Conservation (phyloP, 2,888 invertebrate species). For the Catocala sponsa region DNA sequence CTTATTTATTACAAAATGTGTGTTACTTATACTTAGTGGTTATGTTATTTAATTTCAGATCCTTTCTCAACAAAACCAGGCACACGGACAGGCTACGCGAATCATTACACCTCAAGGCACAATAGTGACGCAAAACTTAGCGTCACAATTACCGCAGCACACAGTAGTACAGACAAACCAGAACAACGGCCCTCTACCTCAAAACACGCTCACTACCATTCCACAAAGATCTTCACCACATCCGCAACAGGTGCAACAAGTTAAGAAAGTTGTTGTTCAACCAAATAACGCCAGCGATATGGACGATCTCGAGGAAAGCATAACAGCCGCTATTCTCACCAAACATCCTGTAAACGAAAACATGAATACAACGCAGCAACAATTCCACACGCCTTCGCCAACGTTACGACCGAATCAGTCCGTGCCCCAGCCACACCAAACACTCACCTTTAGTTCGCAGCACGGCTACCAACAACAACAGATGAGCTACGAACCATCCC, state of each 20-base stretch:
- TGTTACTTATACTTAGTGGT: no score
- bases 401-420: constrained; percentile 53
- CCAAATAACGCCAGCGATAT: constrained; percentile 82
- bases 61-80: constrained; percentile 72
- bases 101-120: constrained; percentile 82
- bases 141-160: constrained; percentile 66
- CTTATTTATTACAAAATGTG: no score
- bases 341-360: constrained; percentile 73
- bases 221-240: constrained; percentile 64
- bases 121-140: constrained; percentile 74
- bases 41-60: constrained; percentile 53
- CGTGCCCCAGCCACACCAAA: constrained; percentile 52
- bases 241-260: constrained; percentile 62
- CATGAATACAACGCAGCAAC: constrained; percentile 61
- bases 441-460: constrained; percentile 66
- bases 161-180: constrained; percentile 65
- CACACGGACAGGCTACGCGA: constrained; percentile 63
- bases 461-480: constrained; percentile 69
- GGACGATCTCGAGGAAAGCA: constrained; percentile 86
- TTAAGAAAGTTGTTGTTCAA: constrained; percentile 79
- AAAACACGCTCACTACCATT: constrained; percentile 61
- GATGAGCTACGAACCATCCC: constrained; percentile 66
- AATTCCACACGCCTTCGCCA: constrained; percentile 70
- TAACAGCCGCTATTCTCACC: constrained; percentile 83
- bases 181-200: constrained; percentile 71